Evolutionary conservation across 2,113 vertebrate genomes (phyloP).

Genomic region (Clarias macrocephalus): DNA sequence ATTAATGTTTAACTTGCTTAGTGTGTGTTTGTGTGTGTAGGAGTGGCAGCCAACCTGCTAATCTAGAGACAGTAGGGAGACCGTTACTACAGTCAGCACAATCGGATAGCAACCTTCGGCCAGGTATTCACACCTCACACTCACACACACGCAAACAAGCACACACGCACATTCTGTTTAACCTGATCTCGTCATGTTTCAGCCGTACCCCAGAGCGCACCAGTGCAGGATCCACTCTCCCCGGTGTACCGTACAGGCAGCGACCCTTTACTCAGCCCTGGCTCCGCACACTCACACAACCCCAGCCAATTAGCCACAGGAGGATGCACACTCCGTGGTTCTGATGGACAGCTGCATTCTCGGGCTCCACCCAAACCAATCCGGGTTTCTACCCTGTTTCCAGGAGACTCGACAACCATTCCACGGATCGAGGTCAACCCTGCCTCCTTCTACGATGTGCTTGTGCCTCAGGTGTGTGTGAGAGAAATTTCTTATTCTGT

Average conservation of each 20-base stretch:
- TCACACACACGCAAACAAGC: slow-evolving; percentile 40
- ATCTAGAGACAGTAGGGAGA: slow-evolving; percentile 75
- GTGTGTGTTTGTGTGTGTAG: slow-evolving; percentile 15
- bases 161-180: background rate
- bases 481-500: background rate
- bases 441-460: slow-evolving; percentile 74
- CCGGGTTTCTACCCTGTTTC: slow-evolving; percentile 71
- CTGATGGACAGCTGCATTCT: slow-evolving; percentile 82
- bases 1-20: background rate
- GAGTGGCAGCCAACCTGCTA: slow-evolving; percentile 82
- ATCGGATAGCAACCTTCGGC: slow-evolving; percentile 73
- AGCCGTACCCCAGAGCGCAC: slow-evolving; percentile 61
- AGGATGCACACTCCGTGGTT: slow-evolving; percentile 71
- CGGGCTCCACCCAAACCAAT: slow-evolving; percentile 81
- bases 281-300: slow-evolving; percentile 47
- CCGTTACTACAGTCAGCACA: slow-evolving; percentile 76
- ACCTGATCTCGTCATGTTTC: background rate
- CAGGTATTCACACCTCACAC: slow-evolving; percentile 64
- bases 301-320: slow-evolving; percentile 54
- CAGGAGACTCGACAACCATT: slow-evolving; percentile 54
- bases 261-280: slow-evolving; percentile 76
- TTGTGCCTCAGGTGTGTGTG: slow-evolving; percentile 68
- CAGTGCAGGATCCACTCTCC: slow-evolving; percentile 57
- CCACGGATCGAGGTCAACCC: slow-evolving; percentile 55
- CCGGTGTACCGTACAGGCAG: slow-evolving; percentile 80